phyloP scores from a whole-genome alignment of 2,797 vertebrate species.

The Brachyrhaphis roseni region DNA sequence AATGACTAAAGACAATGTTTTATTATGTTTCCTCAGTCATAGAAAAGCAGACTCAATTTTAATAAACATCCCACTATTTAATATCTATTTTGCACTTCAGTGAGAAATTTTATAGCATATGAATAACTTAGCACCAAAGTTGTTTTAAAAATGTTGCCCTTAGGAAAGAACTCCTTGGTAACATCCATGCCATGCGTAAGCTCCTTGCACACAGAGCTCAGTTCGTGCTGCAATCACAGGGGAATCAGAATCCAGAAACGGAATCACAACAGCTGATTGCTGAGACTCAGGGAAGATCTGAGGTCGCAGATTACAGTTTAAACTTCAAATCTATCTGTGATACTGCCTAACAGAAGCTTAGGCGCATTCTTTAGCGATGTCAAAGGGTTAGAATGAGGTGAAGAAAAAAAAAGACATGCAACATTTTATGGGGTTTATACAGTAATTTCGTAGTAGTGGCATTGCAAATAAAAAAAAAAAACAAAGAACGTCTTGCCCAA shows the following conservation, averaged over 20 bases:
- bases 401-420: neutral
- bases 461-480: neutral
- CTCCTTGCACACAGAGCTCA: neutral
- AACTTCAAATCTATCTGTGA: neutral
- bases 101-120: neutral
- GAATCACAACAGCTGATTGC: neutral
- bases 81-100: neutral
- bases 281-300: neutral
- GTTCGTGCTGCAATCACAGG: neutral
- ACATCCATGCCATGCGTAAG: neutral
- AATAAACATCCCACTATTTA: neutral
- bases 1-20: neutral
- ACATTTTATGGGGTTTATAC: neutral
- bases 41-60: neutral
- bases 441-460: neutral
- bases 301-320: neutral
- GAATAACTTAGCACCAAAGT: neutral
- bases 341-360: neutral
- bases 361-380: neutral
- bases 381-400: neutral
- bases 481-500: neutral
- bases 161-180: neutral
- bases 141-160: neutral
- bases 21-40: neutral
- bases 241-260: neutral